Conservation (phyloP, 2,113 vertebrate species). For the Heterotilapia buettikoferi region DNA sequence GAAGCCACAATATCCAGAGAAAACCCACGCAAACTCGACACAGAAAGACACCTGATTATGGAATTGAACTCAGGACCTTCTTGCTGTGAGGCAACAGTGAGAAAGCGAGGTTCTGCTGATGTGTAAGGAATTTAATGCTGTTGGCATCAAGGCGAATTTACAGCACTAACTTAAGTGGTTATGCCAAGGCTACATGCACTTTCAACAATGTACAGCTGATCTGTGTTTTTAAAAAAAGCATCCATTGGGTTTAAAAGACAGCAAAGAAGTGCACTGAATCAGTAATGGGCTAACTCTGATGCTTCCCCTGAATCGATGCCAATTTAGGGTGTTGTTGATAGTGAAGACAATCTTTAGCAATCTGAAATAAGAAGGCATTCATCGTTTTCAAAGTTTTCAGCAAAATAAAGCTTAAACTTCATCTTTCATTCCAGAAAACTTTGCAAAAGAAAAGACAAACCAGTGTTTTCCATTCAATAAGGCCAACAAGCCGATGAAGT, state of each 20-base stretch:
- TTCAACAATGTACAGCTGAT: not conserved
- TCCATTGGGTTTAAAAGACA: not conserved
- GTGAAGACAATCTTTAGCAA: not conserved
- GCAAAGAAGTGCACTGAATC: not conserved
- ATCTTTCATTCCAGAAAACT: not conserved
- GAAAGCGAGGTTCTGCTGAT: not conserved
- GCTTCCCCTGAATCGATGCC: not conserved
- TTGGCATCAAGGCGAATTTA: rapidly evolving
- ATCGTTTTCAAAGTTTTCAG: rapidly evolving
- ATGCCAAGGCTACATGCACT: not conserved
- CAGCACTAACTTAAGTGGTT: not conserved
- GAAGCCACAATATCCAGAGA: not conserved
- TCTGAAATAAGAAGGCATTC: not conserved
- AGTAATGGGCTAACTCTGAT: not conserved
- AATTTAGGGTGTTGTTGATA: not conserved
- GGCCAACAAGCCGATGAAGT: not conserved
- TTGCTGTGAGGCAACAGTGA: not conserved
- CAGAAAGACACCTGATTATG: rapidly evolving
- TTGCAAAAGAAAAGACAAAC: not conserved
- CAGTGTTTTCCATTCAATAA: not conserved
- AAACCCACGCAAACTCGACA: not conserved
- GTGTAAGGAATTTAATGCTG: not conserved
- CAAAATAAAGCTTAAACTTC: not conserved
- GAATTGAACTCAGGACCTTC: not conserved
- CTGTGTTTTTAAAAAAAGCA: not conserved